Base-by-base conservation (phyloP, 2,888 invertebrate genomes). In the Mallateleia sp. region DNA sequence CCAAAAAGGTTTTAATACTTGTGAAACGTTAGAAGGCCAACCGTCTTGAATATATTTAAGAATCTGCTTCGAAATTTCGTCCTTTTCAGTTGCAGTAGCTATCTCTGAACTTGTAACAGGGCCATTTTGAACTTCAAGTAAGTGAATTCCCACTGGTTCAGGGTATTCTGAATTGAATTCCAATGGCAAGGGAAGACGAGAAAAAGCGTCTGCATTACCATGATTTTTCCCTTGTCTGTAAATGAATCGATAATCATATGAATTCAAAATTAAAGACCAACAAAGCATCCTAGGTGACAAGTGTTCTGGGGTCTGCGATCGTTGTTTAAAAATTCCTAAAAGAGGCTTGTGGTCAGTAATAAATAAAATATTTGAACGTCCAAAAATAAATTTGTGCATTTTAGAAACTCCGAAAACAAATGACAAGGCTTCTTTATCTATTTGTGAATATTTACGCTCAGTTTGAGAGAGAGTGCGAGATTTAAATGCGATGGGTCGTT, bases 341-440 rank as follows among this genome's bases (percentile, higher is more conserved):
- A 84, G 42, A 1, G 95, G 95, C 67, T 94, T 91, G 71, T 94
- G 93, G 81, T 95, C 94, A 1, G 94, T 95, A 5, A 92, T n/a
- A 1, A 95, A 81, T 1, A 95, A 74, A 0, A 88, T 91, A 60
- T 93, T 91, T 2, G 60, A 32, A 25, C 84, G 64, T 0, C 91
- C 91, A 62, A 79, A 89, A 0, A 93, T 18, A 66, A 87, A 92
- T 25, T 90, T 87, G 24, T 91, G 85, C 22, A 91, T 91, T 15
- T 84, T 85, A 47, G 85, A 87, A 9, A 92, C 84, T 8, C 88
- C 88, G 54, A 89, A 91, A 20, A 91, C 62, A 3, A 91, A 66
- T 6, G 82, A 82, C 25, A 89, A 50, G 0, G 91, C 92, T 58
- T 92, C 92, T 25, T 88, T 89, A 24, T 92, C 91, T 0, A 92